phyloP scores from a whole-genome alignment of 1,140 invertebrate genomes.

The Apis laboriosa region DNA sequence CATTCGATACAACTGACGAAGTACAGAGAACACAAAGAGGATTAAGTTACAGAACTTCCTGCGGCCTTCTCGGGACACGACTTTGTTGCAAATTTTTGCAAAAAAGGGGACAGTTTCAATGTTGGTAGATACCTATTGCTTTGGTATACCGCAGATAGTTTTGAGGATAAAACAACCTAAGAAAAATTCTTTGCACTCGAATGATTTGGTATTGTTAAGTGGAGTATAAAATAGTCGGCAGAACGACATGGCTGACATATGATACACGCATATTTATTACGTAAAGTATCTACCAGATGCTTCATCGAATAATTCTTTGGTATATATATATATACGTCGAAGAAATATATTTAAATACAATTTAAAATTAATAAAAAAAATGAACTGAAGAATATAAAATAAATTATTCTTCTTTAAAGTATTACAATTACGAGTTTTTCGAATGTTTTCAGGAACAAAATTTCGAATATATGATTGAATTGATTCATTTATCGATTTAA shows the following conservation, averaged over 20 bases:
- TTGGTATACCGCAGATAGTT: not conserved
- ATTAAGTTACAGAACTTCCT: constrained; percentile 22
- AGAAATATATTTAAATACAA: no score
- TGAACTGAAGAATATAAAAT: no score
- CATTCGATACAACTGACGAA: not conserved
- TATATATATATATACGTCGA: no score
- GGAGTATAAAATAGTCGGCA: not conserved
- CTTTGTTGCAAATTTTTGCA: constrained; percentile 3
- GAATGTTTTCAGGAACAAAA: no score
- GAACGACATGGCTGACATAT: not conserved
- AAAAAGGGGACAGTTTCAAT: not conserved
- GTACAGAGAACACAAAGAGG: not conserved
- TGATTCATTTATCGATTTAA: no score
- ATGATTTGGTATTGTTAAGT: not conserved
- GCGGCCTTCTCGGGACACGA: no score
- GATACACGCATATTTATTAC: not conserved
- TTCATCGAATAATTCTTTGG: not conserved
- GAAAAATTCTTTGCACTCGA: not conserved
- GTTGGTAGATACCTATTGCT: not conserved
- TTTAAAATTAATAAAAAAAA: no score
- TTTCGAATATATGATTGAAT: no score
- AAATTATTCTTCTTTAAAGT: no score
- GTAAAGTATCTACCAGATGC: not conserved
- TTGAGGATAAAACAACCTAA: not conserved
- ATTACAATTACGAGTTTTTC: no score